These are phyloP conservation scores for Decapterus maruadsi DNA, from an alignment of 2,797 vertebrate genomes.

Conservation along the genomic window DNA sequence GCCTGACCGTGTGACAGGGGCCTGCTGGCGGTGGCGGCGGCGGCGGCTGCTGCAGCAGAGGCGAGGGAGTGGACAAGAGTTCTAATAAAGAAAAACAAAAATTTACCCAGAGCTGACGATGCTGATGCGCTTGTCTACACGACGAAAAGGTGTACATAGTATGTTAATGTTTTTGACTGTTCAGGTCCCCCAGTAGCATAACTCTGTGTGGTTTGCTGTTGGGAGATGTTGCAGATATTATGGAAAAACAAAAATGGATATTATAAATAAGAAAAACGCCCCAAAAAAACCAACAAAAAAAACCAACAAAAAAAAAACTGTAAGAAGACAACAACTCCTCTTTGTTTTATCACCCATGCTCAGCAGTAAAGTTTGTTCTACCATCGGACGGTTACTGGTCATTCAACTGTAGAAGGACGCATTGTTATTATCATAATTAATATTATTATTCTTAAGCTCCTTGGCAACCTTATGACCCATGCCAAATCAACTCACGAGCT, in stretches of 20 bases:
- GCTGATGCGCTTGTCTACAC: slow-evolving; percentile 95
- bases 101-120: slow-evolving; percentile 92
- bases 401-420: slow-evolving; percentile 89
- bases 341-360: slow-evolving; percentile 95
- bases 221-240: slow-evolving; percentile 94
- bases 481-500: slow-evolving; percentile 91
- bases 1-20: slow-evolving; percentile 91
- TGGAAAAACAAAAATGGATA: slow-evolving; percentile 83
- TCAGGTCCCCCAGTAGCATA: slow-evolving; percentile 93
- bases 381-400: slow-evolving; percentile 90
- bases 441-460: slow-evolving; percentile 84
- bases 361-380: slow-evolving; percentile 94
- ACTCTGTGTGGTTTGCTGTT: slow-evolving; percentile 92
- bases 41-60: slow-evolving; percentile 81
- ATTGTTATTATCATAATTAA: slow-evolving; percentile 81
- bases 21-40: slow-evolving; percentile 88
- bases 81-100: slow-evolving; percentile 87
- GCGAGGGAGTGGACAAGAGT: slow-evolving; percentile 93
- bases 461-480: slow-evolving; percentile 91
- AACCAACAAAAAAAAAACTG: slow-evolving; percentile 74
- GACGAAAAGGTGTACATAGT: slow-evolving; percentile 99
- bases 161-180: slow-evolving; percentile 99
- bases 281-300: slow-evolving; percentile 46
- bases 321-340: slow-evolving; percentile 87
- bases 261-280: slow-evolving; percentile 81